Conservation (phyloP, 2,113 vertebrate genomes). For the Otis tarda region DNA sequence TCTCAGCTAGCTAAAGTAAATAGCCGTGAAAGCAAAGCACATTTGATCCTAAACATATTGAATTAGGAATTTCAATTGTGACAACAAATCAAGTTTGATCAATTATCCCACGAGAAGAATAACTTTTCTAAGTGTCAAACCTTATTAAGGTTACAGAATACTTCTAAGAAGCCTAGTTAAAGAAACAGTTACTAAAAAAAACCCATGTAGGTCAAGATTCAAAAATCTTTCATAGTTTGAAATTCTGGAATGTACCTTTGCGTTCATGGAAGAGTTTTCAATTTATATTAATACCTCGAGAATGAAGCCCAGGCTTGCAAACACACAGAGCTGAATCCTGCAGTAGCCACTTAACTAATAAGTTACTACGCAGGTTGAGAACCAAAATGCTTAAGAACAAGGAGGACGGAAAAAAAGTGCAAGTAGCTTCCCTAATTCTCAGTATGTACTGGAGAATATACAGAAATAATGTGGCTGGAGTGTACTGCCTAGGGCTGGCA, state of each 20-base stretch:
- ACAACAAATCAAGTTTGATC: background rate
- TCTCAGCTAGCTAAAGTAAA: background rate
- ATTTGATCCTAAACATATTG: background rate
- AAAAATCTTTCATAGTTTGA: background rate
- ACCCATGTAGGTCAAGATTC: background rate
- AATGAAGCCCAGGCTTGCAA: background rate
- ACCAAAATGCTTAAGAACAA: background rate
- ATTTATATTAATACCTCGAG: background rate
- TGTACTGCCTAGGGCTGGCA: background rate
- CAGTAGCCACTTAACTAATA: background rate
- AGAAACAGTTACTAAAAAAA: background rate
- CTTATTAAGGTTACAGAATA: background rate
- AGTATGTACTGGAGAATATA: background rate
- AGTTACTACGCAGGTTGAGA: background rate
- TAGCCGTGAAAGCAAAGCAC: background rate
- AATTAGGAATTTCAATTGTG: conserved; percentile 23
- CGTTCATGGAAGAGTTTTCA: background rate
- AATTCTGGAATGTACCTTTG: background rate
- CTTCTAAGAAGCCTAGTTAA: background rate
- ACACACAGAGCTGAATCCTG: background rate
- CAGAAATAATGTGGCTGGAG: background rate
- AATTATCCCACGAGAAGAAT: background rate
- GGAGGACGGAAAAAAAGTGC: background rate
- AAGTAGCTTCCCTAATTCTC: background rate
- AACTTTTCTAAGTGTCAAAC: background rate